These are phyloP conservation scores for Cardiocondyla obscurior DNA, from an alignment of 1,140 invertebrate species.

Conservation along the genomic window DNA sequence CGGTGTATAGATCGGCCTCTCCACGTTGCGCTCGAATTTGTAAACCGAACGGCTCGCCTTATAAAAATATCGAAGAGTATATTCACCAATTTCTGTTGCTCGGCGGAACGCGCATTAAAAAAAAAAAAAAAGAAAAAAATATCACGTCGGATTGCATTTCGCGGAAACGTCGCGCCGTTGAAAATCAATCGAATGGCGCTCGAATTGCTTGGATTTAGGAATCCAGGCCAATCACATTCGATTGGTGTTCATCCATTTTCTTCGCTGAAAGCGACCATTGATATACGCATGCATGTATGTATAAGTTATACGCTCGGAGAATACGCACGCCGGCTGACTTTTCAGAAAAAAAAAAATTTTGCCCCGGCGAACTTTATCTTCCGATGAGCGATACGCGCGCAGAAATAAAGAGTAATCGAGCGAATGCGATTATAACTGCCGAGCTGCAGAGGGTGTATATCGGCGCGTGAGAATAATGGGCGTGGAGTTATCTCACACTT, in stretches of 20 bases:
- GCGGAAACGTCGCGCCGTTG: not conserved
- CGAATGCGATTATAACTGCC: slow-evolving; percentile 6
- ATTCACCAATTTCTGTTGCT: not conserved
- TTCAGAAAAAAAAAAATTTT: not conserved
- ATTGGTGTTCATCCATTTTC: not conserved
- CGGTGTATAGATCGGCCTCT: not conserved
- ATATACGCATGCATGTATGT: not conserved
- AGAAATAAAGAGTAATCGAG: slow-evolving; percentile 1
- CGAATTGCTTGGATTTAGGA: not conserved
- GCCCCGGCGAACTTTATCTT: not conserved
- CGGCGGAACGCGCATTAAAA: not conserved
- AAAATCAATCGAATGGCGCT: not conserved
- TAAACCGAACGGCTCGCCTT: not conserved
- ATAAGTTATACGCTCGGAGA: not conserved
- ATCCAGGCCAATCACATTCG: not conserved
- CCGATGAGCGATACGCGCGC: not conserved
- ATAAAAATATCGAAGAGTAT: not conserved
- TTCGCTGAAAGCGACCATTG: not conserved
- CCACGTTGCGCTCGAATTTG: not conserved
- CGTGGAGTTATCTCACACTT: slow-evolving; percentile 23
- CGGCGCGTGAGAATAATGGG: not conserved
- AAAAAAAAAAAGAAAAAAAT: not conserved
- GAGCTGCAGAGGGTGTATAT: slow-evolving; percentile 3
- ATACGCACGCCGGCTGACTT: not conserved
- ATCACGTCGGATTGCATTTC: not conserved